These are phyloP conservation scores for Pachyrhynchus sulphureomaculatus DNA, from an alignment of 1,140 invertebrate species.

Conservation along the genomic window DNA sequence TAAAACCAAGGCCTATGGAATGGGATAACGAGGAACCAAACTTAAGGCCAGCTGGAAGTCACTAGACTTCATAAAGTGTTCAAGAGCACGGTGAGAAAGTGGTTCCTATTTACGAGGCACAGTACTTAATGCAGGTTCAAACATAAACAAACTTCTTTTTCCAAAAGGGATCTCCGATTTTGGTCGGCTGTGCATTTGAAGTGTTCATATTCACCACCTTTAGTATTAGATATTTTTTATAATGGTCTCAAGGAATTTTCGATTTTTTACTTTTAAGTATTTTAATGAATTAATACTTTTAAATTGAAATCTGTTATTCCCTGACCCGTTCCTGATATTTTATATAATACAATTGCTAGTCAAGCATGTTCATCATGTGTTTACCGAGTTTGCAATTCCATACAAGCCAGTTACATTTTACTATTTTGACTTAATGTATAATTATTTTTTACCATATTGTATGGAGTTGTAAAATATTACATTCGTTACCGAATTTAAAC, in stretches of 20 bases:
- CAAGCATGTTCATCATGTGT: slow-evolving; percentile 36
- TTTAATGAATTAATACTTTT: slow-evolving; percentile 3
- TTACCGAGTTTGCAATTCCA: slow-evolving; percentile 28
- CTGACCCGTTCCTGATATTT: slow-evolving; percentile 13
- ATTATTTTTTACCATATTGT: slow-evolving; percentile 29
- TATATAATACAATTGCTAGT: slow-evolving; percentile 39
- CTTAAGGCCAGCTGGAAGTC: slow-evolving; percentile 45
- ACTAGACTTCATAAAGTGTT: slow-evolving; percentile 29
- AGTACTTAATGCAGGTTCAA: slow-evolving; percentile 39
- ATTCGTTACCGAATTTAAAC: slow-evolving; percentile 27
- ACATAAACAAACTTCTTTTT: slow-evolving; percentile 17
- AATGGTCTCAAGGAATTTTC: slow-evolving; percentile 12
- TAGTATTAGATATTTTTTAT: slow-evolving; percentile 39
- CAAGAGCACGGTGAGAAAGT: slow-evolving; percentile 46
- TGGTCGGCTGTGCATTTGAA: slow-evolving; percentile 47
- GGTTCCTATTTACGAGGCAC: slow-evolving; percentile 44
- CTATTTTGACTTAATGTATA: slow-evolving; percentile 32
- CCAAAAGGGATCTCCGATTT: slow-evolving; percentile 42
- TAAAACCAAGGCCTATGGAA: slow-evolving; percentile 59
- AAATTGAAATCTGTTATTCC: neutral
- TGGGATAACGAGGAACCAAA: slow-evolving; percentile 49
- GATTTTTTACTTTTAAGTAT: slow-evolving; percentile 5
- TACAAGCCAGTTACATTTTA: slow-evolving; percentile 32
- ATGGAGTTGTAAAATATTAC: slow-evolving; percentile 21
- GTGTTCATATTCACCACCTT: slow-evolving; percentile 44